Conservation (phyloP, 2,113 vertebrate genomes). For the Mormyrus iriodes region DNA sequence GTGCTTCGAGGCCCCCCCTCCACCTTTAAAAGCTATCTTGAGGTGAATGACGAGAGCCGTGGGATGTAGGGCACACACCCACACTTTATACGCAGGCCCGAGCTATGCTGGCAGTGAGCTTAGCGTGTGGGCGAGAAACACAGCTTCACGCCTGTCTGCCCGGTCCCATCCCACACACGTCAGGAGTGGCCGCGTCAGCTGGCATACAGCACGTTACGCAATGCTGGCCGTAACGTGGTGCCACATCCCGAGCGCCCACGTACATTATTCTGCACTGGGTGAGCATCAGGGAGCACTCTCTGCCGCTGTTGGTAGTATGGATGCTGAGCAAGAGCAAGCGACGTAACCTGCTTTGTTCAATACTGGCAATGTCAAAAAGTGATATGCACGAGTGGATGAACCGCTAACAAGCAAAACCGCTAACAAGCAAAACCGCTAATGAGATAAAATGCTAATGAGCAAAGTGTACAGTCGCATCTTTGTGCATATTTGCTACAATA, state of each 20-base stretch:
- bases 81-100: neutral
- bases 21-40: neutral
- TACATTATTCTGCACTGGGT: neutral
- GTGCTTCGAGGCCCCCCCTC: neutral
- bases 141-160: neutral
- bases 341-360: neutral
- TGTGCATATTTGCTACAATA: neutral
- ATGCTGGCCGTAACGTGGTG: neutral
- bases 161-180: neutral
- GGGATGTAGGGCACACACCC: neutral
- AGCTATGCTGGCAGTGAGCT: neutral
- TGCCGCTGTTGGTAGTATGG: neutral
- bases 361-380: neutral
- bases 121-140: neutral
- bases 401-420: neutral
- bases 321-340: neutral
- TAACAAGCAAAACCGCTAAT: neutral
- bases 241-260: neutral
- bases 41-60: neutral
- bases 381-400: neutral
- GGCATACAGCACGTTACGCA: neutral
- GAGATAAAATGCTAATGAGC: neutral
- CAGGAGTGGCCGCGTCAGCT: neutral
- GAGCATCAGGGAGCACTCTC: neutral
- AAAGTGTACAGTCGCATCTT: neutral